These are phyloP conservation scores for Drymodes brunneopygia DNA, from an alignment of 2,113 vertebrate genomes.

Conservation along the genomic window DNA sequence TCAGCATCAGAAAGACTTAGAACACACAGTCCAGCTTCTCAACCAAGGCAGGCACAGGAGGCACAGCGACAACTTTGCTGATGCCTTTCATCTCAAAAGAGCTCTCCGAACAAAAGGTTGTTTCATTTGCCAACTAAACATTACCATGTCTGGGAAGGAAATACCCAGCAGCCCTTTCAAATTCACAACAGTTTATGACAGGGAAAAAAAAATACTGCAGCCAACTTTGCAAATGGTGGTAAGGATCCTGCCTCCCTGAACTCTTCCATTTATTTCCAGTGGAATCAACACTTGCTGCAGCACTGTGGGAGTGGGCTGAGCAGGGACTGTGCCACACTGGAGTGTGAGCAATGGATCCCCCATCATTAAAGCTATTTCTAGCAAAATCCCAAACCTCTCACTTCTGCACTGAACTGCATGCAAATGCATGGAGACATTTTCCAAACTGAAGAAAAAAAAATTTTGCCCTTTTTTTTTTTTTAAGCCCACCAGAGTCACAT, in stretches of 20 bases:
- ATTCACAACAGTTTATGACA: conserved; percentile 23
- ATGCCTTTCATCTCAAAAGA: conserved; percentile 27
- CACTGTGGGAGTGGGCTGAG: neutral
- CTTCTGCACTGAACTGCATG: neutral
- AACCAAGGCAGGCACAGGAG: neutral
- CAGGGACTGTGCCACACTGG: neutral
- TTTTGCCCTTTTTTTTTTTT: neutral
- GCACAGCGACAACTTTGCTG: neutral
- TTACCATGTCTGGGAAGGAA: neutral
- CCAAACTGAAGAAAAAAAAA: neutral
- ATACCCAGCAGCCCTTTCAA: neutral
- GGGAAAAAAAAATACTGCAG: neutral
- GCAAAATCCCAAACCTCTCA: neutral
- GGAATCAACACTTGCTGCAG: neutral
- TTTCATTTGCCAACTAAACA: conserved; percentile 27
- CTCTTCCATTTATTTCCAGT: neutral
- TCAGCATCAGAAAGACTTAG: neutral
- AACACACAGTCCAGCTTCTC: conserved; percentile 9
- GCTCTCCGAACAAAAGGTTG: neutral
- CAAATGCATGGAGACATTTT: neutral
- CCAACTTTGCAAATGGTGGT: neutral
- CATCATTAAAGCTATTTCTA: neutral
- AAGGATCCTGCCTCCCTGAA: neutral
- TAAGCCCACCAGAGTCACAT: accelerated
- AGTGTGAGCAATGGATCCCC: neutral